Base-by-base conservation (phyloP, 2,797 vertebrate genomes). In the Gobionotothen gibberifrons region DNA sequence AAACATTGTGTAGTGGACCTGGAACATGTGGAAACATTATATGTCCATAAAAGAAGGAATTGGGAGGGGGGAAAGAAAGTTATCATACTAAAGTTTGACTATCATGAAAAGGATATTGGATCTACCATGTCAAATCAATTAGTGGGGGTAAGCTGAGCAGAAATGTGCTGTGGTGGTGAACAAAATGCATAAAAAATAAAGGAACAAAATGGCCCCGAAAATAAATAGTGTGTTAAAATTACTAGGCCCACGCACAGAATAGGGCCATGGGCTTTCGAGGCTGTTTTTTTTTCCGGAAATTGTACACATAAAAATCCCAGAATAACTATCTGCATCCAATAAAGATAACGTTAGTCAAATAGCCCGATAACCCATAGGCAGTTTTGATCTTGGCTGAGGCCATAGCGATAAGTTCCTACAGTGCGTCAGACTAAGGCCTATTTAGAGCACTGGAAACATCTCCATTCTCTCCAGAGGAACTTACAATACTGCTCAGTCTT, bases 51-150 rank as follows among this genome's bases (percentile, higher is more conserved):
- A 94, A 91, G 72, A 84, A 68, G 84, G 84, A 85, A 88, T 83
- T 78, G 82, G 71, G 75, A 63, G 62, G 73, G 72, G 72, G 79
- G 81, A 66, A 78, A 89, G 87, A 89, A 91, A 89, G 92, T 92
- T 92, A 93, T 94, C 90, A 94, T 92, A 91, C 92, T 92, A 90
- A 90, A 93, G 92, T 95, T 94, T 90, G 93, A 92, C 93, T 93
- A 93, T 93, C 93, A 94, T 94, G 93, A 95, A 94, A 94, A 94
- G 94, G 94, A 94, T 88, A 95, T 92, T 86, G 92, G 94, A 95
- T 94, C 91, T 92, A 86, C 89, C 94, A 80, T 95, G 93, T 90
- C 94, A 89, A 95, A 95, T 95, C 94, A 93, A 94, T 95, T 95
- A 88, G 76, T 74, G 82, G 63, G 32, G 79, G 90, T 91, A 92